These are phyloP conservation scores for Calliopum simillimum DNA, from an alignment of 2,888 invertebrate species.

Conservation along the genomic window DNA sequence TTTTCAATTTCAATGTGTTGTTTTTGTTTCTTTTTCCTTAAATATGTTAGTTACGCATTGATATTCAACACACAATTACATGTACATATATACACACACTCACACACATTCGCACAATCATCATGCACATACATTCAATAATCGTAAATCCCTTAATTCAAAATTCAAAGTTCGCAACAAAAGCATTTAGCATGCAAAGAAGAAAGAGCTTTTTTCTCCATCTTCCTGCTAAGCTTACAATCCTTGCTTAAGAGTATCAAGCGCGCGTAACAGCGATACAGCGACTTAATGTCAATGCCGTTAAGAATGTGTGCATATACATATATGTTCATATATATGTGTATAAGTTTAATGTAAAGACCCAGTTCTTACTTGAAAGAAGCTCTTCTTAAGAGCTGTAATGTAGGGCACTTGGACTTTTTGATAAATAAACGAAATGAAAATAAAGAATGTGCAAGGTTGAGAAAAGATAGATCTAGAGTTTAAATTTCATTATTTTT, in stretches of 20 bases:
- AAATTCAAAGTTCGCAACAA: slow-evolving; percentile 26
- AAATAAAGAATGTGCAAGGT: too few species aligned
- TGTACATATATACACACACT: not conserved
- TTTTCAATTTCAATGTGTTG: slow-evolving; percentile 14
- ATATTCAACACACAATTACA: not conserved
- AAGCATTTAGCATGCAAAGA: slow-evolving; percentile 18
- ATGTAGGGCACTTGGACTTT: too few species aligned
- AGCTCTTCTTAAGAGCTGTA: too few species aligned
- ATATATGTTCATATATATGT: too few species aligned
- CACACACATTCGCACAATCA: not conserved
- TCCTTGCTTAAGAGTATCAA: not conserved
- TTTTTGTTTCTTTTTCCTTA: too few species aligned
- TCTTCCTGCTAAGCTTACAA: slow-evolving; percentile 22
- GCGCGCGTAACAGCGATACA: not conserved
- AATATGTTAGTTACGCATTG: not conserved
- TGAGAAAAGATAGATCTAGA: too few species aligned
- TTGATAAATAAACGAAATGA: too few species aligned
- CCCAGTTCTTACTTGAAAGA: too few species aligned
- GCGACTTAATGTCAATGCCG: too few species aligned
- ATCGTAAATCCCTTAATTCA: slow-evolving; percentile 22
- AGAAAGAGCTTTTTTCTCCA: slow-evolving; percentile 20
- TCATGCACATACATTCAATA: not conserved
- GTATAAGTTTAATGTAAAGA: too few species aligned
- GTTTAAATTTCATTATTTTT: too few species aligned
- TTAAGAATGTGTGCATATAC: too few species aligned